phyloP scores from a whole-genome alignment of 2,113 vertebrate genomes.

The Pycnonotus jocosus region DNA sequence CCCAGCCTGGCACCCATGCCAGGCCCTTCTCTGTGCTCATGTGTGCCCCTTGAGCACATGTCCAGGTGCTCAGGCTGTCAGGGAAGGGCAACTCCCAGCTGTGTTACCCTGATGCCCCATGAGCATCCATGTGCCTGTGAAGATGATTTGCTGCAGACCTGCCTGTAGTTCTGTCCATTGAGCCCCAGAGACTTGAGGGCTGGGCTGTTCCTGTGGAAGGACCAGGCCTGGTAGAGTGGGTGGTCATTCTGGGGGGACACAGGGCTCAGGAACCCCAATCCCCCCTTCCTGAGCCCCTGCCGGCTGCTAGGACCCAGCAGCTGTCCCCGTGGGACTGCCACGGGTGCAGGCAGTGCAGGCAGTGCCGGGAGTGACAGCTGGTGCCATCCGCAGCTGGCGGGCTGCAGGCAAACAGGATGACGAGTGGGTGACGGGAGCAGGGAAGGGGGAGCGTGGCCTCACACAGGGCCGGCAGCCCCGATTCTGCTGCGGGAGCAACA shows the following conservation, averaged over 20 bases:
- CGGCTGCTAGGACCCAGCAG: slow-evolving; percentile 62
- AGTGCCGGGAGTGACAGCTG: slow-evolving; percentile 61
- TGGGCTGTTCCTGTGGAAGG: neutral
- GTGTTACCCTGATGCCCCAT: accelerated
- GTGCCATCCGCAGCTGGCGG: slow-evolving; percentile 55
- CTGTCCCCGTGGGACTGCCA: neutral
- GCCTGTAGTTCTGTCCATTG: neutral
- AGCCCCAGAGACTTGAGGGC: neutral
- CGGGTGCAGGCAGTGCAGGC: slow-evolving; percentile 43
- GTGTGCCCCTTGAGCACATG: accelerated
- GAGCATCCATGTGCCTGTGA: accelerated
- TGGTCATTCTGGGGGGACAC: neutral
- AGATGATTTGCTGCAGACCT: neutral
- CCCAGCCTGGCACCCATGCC: neutral
- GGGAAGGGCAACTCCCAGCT: neutral
- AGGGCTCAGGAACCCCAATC: accelerated
- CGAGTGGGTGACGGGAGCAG: neutral
- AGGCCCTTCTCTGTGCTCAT: accelerated
- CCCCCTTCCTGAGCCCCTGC: neutral
- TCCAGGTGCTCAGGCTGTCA: accelerated
- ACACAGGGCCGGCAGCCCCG: neutral
- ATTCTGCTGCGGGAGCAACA: neutral
- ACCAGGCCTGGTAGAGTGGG: neutral
- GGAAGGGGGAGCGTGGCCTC: neutral
- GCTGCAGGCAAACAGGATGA: slow-evolving; percentile 33